These are phyloP conservation scores for Thymelicus acteon DNA, from an alignment of 2,888 invertebrate genomes.

Conservation along the genomic window DNA sequence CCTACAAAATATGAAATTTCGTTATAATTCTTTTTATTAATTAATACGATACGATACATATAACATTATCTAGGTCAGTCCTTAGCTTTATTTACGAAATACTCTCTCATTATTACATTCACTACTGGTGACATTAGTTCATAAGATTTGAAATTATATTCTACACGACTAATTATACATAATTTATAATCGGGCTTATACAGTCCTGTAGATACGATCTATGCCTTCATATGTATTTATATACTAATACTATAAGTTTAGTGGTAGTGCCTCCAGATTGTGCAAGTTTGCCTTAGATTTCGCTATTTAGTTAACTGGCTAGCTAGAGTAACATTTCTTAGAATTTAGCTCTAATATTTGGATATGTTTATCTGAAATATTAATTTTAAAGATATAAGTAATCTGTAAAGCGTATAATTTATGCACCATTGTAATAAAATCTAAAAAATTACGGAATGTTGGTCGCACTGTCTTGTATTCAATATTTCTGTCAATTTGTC, in stretches of 20 bases:
- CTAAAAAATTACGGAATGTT: too few relatives aligned
- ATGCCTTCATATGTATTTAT: neutral
- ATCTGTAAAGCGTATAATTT: too few relatives aligned
- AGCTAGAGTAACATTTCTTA: neutral
- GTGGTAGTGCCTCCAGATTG: neutral
- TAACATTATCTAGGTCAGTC: too few relatives aligned
- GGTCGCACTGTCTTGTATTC: neutral
- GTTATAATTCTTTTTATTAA: too few relatives aligned
- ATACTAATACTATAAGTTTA: neutral
- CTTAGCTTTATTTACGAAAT: too few relatives aligned
- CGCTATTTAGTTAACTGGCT: neutral
- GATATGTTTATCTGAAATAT: neutral
- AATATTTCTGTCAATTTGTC: neutral
- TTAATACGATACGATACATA: too few relatives aligned
- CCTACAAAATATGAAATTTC: too few relatives aligned
- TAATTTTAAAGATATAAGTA: neutral
- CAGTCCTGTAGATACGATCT: slow-evolving; percentile 2
- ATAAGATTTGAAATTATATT: slow-evolving; percentile 4
- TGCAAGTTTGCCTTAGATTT: neutral
- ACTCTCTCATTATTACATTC: too few relatives aligned
- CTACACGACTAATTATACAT: neutral
- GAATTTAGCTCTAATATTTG: too few relatives aligned
- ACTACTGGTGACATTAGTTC: neutral
- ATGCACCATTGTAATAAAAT: too few relatives aligned
- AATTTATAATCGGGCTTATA: neutral